Percentiles rank a stretch among this genome's conserved stretches.
phyloP scores from a whole-genome alignment of 2,888 invertebrate genomes.

The Petrolisthes cinctipes region DNA sequence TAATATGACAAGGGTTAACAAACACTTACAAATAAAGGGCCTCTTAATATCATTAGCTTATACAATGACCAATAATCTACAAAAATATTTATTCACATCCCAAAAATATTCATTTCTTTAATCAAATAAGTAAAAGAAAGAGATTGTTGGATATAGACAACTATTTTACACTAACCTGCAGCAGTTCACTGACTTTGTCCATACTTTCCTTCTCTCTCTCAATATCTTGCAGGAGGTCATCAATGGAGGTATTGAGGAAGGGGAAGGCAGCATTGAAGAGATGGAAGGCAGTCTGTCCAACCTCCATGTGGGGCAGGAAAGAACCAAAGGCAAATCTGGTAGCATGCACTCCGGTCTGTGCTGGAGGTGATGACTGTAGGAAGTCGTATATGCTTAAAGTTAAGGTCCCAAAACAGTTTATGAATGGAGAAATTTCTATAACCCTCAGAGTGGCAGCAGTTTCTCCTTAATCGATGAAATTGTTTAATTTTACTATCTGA shows the following conservation, averaged over 20 bases:
- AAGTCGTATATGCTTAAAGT: not conserved
- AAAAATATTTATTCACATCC: too few species aligned
- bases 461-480: too few species aligned
- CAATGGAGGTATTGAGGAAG: conserved; percentile 27
- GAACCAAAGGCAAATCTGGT: conserved; percentile 36
- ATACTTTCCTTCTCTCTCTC: conserved; percentile 1
- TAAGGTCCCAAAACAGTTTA: too few species aligned
- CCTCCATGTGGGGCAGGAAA: conserved; percentile 37
- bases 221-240: conserved; percentile 22
- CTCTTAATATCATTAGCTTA: too few species aligned
- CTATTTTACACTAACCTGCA: conserved; percentile 24
- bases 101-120: too few species aligned
- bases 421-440: too few species aligned
- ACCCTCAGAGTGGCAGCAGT: too few species aligned
- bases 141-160: not conserved
- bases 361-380: conserved; percentile 11
- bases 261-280: conserved; percentile 18
- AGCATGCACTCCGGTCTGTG: conserved; percentile 30
- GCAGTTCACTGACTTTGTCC: not conserved
- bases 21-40: too few species aligned
- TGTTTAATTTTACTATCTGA: too few species aligned
- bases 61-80: too few species aligned
- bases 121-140: too few species aligned
- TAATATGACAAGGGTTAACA: too few species aligned
- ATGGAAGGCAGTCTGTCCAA: conserved; percentile 19